Evolutionary conservation across 2,113 vertebrate genomes (phyloP), one percentile per base, ranked within the genome.

Genomic region (Chionodraco myersi): DNA sequence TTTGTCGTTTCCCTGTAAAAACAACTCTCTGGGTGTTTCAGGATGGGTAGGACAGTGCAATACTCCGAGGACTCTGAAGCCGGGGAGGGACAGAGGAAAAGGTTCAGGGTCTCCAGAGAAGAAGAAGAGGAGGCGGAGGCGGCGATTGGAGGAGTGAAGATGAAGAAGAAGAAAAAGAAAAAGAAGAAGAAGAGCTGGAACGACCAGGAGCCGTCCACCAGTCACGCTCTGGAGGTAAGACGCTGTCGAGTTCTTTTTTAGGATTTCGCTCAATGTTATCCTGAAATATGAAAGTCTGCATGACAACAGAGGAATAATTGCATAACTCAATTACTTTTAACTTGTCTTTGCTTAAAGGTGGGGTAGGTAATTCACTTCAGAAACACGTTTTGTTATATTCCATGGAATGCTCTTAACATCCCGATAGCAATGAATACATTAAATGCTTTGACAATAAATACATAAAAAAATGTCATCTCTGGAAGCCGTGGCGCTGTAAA

Each of bases 61-160:
- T 95, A 97, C 72, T 96, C 97, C 0, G 98, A 98, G 58, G 96
- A 98, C 88, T 97, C 96, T 0, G 97, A 98, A 90, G 95, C 95
- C 14, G 96, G 97, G 0, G 96, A 96, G 5, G 96, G 95, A 62
- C 91, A 95, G 80, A 94, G 94, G 88, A 98, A 97, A 88, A 96
- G 94, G 77, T 96, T 96, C 83, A 93, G 96, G 34, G 91, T 93
- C 45, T 91, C 95, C 62, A 92, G 94, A 80, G 93, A 95, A 0
- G 97, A 97, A 0, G 97, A 97, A 9, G 96, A 96, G 12, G 52
- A 76, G 18, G 97, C 97, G 16, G 97, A 97, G 23, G 47, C 70
- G 4, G 90, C 79, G 57, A 79, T 63, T 44, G 83, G 91, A 30
- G 76, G 90, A 49, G 77, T 91, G 36, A 94, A 94, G 88, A 94